Base-by-base conservation (phyloP, 2,797 vertebrate species). In the Myioborus miniatus region DNA sequence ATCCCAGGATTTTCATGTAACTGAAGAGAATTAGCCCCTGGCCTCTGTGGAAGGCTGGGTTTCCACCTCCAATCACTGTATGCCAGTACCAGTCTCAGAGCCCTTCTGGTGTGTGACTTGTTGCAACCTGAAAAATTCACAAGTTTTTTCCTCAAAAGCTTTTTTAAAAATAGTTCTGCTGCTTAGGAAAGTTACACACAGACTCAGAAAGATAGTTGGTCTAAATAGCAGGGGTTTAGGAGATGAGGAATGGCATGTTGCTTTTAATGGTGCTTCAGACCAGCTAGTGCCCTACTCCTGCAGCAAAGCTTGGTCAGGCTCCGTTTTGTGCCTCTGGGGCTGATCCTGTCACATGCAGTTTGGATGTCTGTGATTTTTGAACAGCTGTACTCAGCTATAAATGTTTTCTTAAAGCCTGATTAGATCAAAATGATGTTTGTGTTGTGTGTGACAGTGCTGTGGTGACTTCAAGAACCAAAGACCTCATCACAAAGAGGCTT, bases 51-150 rank as follows among this genome's bases (percentile, higher is more conserved):
- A 85, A 83, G 63, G 47, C 58, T 93, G 63, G 21, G 49, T 79
- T 95, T 92, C 59, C 55, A 93, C 70, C 72, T 89, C 87, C 44
- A 49, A 67, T 92, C 52, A 37, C 53, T 78, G 26, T 83, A 37
- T 69, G 83, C 80, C 83, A 79, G 79, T 94, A 90, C 60, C 82
- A 95, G 87, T 50, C 85, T 91, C 76, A 47, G 69, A 94, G 59
- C 79, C 82, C 89, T 93, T 86, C 91, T 94, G 93, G 63, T 65
- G 69, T 88, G 87, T 78, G 91, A 88, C 91, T 94, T 93, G 76
- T 81, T 93, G 88, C 83, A 96, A 96, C 93, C 89, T 94, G 94
- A 94, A 93, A 80, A 83, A 93, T 55, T 94, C 80, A 90, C 83
- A 95, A 71, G 69, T 63, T 88, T 94, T 83, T 83, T 91, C 90